Evolutionary conservation across 2,113 vertebrate genomes (phyloP).

Genomic region (Phrynosoma platyrhinos): DNA sequence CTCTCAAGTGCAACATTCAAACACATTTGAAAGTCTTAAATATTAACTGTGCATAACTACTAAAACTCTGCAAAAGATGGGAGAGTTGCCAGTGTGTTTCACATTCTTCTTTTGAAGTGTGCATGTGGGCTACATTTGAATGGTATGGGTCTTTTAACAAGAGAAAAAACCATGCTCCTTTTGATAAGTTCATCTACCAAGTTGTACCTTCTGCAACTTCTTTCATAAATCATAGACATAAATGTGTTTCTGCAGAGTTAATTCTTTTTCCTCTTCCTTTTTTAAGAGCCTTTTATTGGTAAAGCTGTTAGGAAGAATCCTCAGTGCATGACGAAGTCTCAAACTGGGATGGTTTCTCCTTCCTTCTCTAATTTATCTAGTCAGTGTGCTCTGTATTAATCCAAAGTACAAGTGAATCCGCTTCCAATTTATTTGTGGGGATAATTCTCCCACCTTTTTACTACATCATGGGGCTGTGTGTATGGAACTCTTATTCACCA

Average conservation of each 20-base stretch:
- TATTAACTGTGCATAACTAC: background rate
- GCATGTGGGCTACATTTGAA: background rate
- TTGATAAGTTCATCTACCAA: background rate
- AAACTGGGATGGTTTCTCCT: background rate
- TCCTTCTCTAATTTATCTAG: slow-evolving; percentile 12
- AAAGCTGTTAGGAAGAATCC: background rate
- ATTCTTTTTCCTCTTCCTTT: background rate
- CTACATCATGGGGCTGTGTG: background rate
- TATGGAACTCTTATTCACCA: background rate
- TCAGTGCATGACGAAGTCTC: slow-evolving; percentile 2
- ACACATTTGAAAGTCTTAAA: background rate
- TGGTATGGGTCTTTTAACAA: background rate
- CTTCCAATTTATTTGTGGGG: background rate
- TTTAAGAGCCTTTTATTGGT: slow-evolving; percentile 11
- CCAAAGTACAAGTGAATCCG: background rate
- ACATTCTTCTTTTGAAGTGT: background rate
- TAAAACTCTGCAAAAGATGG: slow-evolving; percentile 13
- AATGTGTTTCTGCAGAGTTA: slow-evolving; percentile 4
- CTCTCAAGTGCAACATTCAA: background rate
- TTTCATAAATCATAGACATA: slow-evolving; percentile 24
- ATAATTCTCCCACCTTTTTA: background rate
- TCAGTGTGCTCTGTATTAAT: background rate
- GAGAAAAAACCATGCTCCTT: slow-evolving; percentile 2
- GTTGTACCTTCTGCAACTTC: slow-evolving; percentile 16
- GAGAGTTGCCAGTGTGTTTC: background rate